These are phyloP conservation scores for Pterocles gutturalis DNA, from an alignment of 2,113 vertebrate genomes.

Conservation along the genomic window DNA sequence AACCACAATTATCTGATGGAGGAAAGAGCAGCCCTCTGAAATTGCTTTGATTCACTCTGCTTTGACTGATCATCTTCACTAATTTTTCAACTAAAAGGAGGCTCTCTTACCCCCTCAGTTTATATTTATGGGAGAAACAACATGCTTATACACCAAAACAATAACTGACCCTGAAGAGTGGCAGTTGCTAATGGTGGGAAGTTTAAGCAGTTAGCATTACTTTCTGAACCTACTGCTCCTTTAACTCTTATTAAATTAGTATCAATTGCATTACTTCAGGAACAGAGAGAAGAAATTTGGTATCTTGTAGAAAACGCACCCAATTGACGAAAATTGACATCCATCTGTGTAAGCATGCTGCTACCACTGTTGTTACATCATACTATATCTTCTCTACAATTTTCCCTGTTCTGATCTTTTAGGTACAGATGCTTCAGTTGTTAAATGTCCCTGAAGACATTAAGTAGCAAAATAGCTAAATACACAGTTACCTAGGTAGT, in stretches of 20 bases:
- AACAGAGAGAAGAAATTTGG: background rate
- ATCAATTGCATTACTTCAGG: background rate
- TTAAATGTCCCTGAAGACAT: conserved; percentile 15
- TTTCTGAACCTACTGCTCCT: background rate
- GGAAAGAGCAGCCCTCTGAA: background rate
- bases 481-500: background rate
- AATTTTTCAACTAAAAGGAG: background rate
- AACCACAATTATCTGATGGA: background rate
- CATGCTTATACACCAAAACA: background rate
- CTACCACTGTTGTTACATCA: background rate
- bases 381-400: background rate
- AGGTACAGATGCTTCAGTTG: background rate
- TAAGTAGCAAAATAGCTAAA: conserved; percentile 32
- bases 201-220: background rate
- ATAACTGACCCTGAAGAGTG: background rate
- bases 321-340: background rate
- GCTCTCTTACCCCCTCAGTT: background rate
- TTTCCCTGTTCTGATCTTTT: background rate
- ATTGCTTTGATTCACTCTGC: background rate
- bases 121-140: background rate
- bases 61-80: background rate
- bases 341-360: background rate
- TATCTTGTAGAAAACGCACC: background rate
- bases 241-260: background rate
- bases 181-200: background rate